Evolutionary conservation across 1,140 invertebrate species (phyloP).

Genomic region (Anastatus disparis): DNA sequence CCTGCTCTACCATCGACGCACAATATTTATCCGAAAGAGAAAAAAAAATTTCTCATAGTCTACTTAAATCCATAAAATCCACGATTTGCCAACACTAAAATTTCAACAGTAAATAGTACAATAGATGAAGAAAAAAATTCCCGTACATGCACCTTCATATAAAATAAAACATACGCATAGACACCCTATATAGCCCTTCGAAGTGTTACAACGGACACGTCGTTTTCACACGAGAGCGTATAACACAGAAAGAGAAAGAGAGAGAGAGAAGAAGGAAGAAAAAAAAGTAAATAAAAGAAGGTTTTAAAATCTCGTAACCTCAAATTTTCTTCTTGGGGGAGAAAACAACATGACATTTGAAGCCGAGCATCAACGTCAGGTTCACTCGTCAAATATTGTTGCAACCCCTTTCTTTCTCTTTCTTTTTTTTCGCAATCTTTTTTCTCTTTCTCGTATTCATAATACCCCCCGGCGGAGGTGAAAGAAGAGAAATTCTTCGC

Average conservation of each 20-base stretch:
- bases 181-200: too few species aligned
- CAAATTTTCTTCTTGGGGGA: constrained; percentile 47
- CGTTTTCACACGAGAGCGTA: constrained; percentile 15
- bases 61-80: too few species aligned
- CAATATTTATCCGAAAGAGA: too few species aligned
- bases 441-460: constrained; percentile 44
- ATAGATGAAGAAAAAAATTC: background rate
- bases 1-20: too few species aligned
- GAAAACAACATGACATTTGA: constrained; percentile 47
- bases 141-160: too few species aligned
- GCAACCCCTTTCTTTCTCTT: constrained; percentile 50
- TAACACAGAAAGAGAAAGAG: constrained; percentile 17
- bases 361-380: constrained; percentile 53
- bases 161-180: too few species aligned
- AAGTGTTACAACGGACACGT: background rate
- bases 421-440: too few species aligned
- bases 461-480: constrained; percentile 13
- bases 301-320: constrained; percentile 42
- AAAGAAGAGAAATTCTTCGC: constrained; percentile 44
- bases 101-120: background rate
- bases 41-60: too few species aligned
- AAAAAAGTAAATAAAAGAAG: background rate
- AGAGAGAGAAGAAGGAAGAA: too few species aligned
- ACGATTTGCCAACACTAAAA: background rate
- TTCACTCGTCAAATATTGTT: constrained; percentile 51